Percentiles rank a stretch among this genome's conserved stretches.
phyloP scores from a whole-genome alignment of 2,888 invertebrate species.

The Aphrophora alni region DNA sequence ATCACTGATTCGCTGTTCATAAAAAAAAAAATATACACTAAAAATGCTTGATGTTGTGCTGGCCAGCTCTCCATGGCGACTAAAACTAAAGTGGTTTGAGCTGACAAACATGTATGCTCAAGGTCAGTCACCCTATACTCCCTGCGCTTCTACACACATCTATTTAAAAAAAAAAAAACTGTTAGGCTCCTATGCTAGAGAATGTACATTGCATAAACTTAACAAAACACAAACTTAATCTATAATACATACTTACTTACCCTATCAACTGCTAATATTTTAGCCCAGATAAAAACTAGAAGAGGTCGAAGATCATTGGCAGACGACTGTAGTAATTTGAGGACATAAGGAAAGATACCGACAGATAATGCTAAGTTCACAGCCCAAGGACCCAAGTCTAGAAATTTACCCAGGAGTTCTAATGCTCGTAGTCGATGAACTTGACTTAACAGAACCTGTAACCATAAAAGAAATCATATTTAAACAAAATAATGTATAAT shows the following conservation, averaged over 20 bases:
- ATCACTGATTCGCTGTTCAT: too few relatives aligned
- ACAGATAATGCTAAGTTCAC: slow-evolving; percentile 95
- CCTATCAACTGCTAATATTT: slow-evolving; percentile 95
- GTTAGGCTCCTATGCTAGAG: too few relatives aligned
- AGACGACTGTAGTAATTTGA: slow-evolving; percentile 94
- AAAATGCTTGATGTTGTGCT: too few relatives aligned
- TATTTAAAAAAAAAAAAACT: too few relatives aligned
- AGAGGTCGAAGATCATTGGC: slow-evolving; percentile 91
- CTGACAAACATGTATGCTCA: too few relatives aligned
- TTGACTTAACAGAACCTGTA: slow-evolving; percentile 69
- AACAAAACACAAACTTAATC: too few relatives aligned
- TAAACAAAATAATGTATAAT: not conserved
- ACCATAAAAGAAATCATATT: slow-evolving; percentile 17
- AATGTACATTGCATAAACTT: too few relatives aligned
- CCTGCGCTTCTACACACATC: too few relatives aligned
- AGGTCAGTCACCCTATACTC: too few relatives aligned
- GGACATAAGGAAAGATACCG: slow-evolving; percentile 98
- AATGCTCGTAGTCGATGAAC: slow-evolving; percentile 93
- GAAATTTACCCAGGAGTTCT: slow-evolving; percentile 89
- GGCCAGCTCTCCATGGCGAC: too few relatives aligned
- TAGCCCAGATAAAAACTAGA: slow-evolving; percentile 98
- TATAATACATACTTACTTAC: slow-evolving; percentile 62
- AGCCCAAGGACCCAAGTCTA: slow-evolving; percentile 96
- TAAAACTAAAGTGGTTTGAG: too few relatives aligned
- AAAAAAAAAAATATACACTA: too few relatives aligned